These are phyloP conservation scores for Halcyon chelicuti DNA, from an alignment of 2,797 vertebrate species.

Conservation along the genomic window DNA sequence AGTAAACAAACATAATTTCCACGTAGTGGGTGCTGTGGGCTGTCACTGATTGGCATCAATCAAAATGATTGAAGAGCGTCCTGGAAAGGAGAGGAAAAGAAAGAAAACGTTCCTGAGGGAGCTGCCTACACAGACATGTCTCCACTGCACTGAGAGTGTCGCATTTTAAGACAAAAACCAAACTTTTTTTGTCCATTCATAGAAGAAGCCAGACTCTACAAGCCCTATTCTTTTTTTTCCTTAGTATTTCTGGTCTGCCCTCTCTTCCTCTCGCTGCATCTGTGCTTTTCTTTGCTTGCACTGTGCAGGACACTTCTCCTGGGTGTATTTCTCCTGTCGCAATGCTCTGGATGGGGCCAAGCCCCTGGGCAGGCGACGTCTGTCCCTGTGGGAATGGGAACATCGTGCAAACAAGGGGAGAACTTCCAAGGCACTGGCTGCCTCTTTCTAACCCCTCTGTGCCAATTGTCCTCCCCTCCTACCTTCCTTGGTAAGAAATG, in stretches of 20 bases:
- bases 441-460: not conserved
- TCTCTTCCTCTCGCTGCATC: not conserved
- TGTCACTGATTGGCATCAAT: fast-evolving
- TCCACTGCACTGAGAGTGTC: not conserved
- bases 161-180: not conserved
- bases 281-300: not conserved
- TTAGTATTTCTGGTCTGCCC: not conserved
- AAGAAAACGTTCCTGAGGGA: not conserved
- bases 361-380: not conserved
- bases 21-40: not conserved
- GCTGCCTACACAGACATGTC: not conserved
- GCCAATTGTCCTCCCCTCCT: not conserved
- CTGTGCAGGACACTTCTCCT: not conserved
- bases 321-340: not conserved
- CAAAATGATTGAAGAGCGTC: not conserved
- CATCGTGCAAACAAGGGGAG: not conserved
- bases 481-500: not conserved
- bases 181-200: not conserved
- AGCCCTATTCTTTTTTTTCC: not conserved
- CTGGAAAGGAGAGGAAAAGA: not conserved
- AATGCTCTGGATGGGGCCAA: not conserved
- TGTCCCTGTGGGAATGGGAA: not conserved
- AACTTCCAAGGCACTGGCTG: not conserved
- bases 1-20: not conserved
- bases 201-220: not conserved